phyloP scores from a whole-genome alignment of 2,797 vertebrate species.

The Esox lucius region DNA sequence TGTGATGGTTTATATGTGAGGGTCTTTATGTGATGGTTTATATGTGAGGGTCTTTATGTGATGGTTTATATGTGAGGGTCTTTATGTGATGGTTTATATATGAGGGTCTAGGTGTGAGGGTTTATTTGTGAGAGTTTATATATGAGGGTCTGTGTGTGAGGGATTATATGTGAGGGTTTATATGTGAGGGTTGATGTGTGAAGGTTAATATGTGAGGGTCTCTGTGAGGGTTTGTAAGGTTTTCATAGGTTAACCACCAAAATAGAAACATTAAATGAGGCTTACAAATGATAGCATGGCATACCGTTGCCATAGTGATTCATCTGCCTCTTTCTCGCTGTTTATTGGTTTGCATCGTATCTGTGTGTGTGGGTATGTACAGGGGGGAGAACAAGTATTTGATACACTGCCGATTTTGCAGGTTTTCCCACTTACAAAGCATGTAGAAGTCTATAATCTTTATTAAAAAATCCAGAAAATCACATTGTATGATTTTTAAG shows the following conservation, averaged over 20 bases:
- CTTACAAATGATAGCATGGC: not conserved
- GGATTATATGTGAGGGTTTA: not conserved
- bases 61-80: not conserved
- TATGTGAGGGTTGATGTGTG: not conserved
- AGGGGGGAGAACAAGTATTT: no score
- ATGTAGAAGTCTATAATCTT: no score
- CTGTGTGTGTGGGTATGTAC: no score
- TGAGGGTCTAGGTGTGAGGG: not conserved
- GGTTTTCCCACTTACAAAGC: no score
- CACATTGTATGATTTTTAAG: no score
- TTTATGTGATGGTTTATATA: not conserved
- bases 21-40: constrained; percentile 37
- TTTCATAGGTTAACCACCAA: not conserved
- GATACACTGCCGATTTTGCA: no score
- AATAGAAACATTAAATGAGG: not conserved
- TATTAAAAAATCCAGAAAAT: no score
- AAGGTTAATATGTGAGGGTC: constrained; percentile 5
- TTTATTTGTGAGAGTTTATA: constrained; percentile 35
- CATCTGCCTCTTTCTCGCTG: not conserved
- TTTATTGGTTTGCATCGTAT: no score
- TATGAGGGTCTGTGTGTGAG: constrained; percentile 21
- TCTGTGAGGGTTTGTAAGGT: not conserved
- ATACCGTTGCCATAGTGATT: not conserved
- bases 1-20: no score
- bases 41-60: not conserved